A percentile compares a stretch with the other conserved stretches of the same genome.
Conservation (phyloP, 2,888 invertebrate species). For the Drosophila merina region DNA sequence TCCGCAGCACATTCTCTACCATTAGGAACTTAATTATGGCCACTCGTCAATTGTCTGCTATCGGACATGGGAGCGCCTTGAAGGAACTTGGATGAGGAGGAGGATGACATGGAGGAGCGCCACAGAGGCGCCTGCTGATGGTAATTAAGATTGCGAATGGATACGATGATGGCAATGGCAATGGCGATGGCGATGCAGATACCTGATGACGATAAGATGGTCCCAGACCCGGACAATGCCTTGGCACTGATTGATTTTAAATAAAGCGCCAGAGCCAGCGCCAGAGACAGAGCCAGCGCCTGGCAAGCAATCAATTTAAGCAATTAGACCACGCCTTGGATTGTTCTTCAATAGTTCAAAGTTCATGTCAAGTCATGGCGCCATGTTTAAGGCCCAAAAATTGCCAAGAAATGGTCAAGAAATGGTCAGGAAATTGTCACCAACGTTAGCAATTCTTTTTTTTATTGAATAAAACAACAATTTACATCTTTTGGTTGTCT, state of each 20-base stretch:
- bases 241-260: constrained; percentile 65
- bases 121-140: constrained; percentile 29
- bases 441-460: too few species aligned
- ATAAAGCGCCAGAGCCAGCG: constrained; percentile 25
- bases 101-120: neutral
- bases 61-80: constrained; percentile 54
- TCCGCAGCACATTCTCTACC: constrained; percentile 29
- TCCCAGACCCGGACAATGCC: constrained; percentile 20
- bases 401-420: too few species aligned
- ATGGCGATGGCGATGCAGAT: constrained; percentile 16
- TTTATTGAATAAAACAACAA: too few species aligned
- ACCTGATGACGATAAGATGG: constrained; percentile 29
- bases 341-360: constrained; percentile 33
- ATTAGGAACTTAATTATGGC: constrained; percentile 61
- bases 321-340: constrained; percentile 44
- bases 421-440: too few species aligned
- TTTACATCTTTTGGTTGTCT: too few species aligned
- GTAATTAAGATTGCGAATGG: constrained; percentile 41
- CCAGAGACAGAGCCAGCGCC: neutral
- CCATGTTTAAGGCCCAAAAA: too few species aligned
- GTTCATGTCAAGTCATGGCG: constrained; percentile 17
- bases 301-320: constrained; percentile 58
- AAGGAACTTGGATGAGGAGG: constrained; percentile 1
- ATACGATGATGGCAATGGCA: constrained; percentile 3
- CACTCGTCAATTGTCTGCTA: constrained; percentile 62